phyloP scores from a whole-genome alignment of 2,888 invertebrate genomes.

The Trissolcus japonicus region DNA sequence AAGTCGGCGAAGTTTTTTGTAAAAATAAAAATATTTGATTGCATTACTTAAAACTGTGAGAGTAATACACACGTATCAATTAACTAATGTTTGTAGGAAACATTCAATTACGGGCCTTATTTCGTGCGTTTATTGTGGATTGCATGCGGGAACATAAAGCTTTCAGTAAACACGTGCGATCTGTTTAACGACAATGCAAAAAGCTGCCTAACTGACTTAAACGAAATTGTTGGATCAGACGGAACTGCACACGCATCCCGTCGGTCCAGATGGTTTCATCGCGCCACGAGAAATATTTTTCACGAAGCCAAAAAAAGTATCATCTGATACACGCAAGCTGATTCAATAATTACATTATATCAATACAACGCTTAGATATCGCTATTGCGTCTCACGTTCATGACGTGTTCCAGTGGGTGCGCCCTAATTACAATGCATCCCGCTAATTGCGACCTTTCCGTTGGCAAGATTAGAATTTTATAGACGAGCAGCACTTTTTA shows the following conservation, averaged over 20 bases:
- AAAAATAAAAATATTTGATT: constrained; percentile 23
- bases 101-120: constrained; percentile 49
- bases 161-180: constrained; percentile 66
- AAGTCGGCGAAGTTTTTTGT: too few relatives aligned
- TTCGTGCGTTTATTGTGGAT: constrained; percentile 40
- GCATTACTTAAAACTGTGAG: constrained; percentile 43
- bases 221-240: constrained; percentile 73
- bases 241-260: constrained; percentile 73
- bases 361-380: constrained; percentile 40
- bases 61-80: constrained; percentile 36
- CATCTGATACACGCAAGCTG: constrained; percentile 30
- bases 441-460: constrained; percentile 34
- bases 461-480: constrained; percentile 27
- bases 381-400: constrained; percentile 6
- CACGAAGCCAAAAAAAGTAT: constrained; percentile 10
- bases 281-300: constrained; percentile 32
- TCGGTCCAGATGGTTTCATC: constrained; percentile 70
- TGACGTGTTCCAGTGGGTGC: constrained; percentile 14
- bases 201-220: constrained; percentile 71
- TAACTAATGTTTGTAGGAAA: constrained; percentile 56
- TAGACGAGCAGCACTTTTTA: constrained; percentile 19
- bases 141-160: constrained; percentile 52
- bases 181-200: constrained; percentile 68
- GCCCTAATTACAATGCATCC: constrained; percentile 39
- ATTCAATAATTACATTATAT: constrained; percentile 49